phyloP scores from a whole-genome alignment of 2,888 invertebrate genomes.

The Cantharis flavilabris region DNA sequence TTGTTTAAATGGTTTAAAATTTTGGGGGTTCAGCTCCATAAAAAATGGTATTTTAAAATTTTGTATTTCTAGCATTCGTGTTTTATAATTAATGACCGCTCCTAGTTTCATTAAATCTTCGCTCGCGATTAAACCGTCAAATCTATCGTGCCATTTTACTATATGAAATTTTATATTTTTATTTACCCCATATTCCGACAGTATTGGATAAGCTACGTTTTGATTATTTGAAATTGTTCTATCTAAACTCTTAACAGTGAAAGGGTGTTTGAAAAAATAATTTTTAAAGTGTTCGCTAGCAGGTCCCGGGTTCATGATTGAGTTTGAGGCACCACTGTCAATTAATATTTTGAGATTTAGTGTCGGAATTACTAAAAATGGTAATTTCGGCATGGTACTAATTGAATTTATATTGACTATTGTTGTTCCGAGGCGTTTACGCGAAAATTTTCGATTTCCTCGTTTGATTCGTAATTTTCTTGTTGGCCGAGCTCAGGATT shows the following conservation, averaged over 20 bases:
- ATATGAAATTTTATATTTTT: background rate
- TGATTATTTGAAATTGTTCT: background rate
- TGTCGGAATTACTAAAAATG: constrained; percentile 12
- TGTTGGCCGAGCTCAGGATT: no score
- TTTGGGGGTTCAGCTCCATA: background rate
- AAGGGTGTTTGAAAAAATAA: constrained; percentile 5
- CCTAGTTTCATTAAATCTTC: background rate
- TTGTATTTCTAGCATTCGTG: constrained; percentile 1
- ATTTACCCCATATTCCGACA: constrained; percentile 9
- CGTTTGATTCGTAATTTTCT: no score
- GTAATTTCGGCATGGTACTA: constrained; percentile 18
- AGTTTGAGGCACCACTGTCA: constrained; percentile 20
- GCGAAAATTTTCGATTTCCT: no score
- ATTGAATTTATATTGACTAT: constrained; percentile 13
- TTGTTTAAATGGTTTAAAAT: background rate
- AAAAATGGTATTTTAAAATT: constrained; percentile 1
- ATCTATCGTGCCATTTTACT: constrained; percentile 7
- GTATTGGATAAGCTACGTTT: constrained; percentile 9
- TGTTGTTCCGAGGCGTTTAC: no score
- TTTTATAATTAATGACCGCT: background rate
- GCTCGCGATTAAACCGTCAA: constrained; percentile 17
- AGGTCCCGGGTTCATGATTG: background rate
- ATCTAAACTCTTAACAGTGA: constrained; percentile 1
- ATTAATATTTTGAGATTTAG: constrained; percentile 22
- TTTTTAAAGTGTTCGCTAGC: constrained; percentile 6